A percentile compares a stretch with the other conserved stretches of the same genome.
Conservation (phyloP, 2,113 vertebrate species). For the Apeltes quadracus region DNA sequence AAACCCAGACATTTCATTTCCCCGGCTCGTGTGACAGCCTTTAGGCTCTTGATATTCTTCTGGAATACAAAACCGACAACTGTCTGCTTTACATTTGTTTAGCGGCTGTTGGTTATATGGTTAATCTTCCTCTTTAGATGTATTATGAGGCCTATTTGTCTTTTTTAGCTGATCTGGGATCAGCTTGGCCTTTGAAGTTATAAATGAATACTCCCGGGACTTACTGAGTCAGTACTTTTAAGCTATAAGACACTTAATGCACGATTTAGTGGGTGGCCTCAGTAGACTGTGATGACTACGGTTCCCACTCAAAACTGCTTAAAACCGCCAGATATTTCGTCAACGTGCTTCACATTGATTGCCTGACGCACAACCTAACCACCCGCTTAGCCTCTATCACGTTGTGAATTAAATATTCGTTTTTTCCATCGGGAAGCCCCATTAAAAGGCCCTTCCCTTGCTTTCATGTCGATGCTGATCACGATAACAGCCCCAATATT, state of each 20-base stretch:
- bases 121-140: constrained; percentile 39
- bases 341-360: background rate
- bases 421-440: constrained; percentile 39
- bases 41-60: constrained; percentile 32
- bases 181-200: constrained; percentile 41
- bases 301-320: constrained; percentile 1
- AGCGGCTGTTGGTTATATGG: constrained; percentile 32
- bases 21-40: constrained; percentile 24
- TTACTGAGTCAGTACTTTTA: constrained; percentile 37
- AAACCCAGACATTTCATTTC: constrained; percentile 38
- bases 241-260: constrained; percentile 35
- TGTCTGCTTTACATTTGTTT: constrained; percentile 31
- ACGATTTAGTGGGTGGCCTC: constrained; percentile 2
- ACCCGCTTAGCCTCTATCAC: constrained; percentile 5
- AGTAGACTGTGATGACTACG: constrained; percentile 21
- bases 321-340: background rate
- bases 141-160: constrained; percentile 37
- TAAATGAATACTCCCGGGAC: constrained; percentile 17
- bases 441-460: constrained; percentile 37
- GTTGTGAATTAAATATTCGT: constrained; percentile 21
- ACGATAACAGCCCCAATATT: constrained; percentile 55
- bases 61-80: constrained; percentile 36
- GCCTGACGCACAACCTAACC: background rate
- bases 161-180: constrained; percentile 41
- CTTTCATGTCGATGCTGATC: constrained; percentile 51